phyloP scores from a whole-genome alignment of 2,888 invertebrate genomes.

The Thysanoteuthis rhombus region DNA sequence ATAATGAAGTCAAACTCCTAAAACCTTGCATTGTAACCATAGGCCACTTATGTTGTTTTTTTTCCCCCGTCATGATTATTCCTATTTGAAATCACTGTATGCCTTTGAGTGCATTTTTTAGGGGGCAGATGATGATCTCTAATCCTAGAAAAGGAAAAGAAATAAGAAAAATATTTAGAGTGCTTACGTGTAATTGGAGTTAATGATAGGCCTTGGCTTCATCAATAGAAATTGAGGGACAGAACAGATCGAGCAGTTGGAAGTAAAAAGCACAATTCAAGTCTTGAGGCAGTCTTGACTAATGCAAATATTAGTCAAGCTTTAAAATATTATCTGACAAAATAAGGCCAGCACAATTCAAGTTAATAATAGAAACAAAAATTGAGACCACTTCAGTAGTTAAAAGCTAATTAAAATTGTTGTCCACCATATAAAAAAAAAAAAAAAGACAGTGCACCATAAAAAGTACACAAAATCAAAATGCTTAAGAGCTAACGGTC shows the following conservation, averaged over 20 bases:
- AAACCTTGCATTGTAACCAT: not conserved
- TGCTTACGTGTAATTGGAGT: not conserved
- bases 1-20: not conserved
- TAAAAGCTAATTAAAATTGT: not conserved
- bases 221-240: not conserved
- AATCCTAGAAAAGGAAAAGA: not conserved
- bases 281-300: not conserved
- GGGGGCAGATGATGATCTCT: not conserved
- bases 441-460: not conserved
- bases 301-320: not conserved
- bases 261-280: not conserved
- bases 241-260: not conserved
- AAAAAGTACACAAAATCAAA: no score
- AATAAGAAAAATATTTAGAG: not conserved
- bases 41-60: not conserved
- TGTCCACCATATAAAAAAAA: not conserved
- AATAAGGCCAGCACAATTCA: not conserved
- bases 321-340: not conserved
- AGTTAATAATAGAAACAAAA: not conserved
- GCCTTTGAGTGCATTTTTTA: not conserved
- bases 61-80: not conserved
- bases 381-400: not conserved
- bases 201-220: not conserved
- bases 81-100: not conserved
- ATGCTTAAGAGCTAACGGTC: no score